A percentile compares a stretch with the other conserved stretches of the same genome.
Conservation (phyloP, 2,888 invertebrate genomes). For the Acrobasis repandana region DNA sequence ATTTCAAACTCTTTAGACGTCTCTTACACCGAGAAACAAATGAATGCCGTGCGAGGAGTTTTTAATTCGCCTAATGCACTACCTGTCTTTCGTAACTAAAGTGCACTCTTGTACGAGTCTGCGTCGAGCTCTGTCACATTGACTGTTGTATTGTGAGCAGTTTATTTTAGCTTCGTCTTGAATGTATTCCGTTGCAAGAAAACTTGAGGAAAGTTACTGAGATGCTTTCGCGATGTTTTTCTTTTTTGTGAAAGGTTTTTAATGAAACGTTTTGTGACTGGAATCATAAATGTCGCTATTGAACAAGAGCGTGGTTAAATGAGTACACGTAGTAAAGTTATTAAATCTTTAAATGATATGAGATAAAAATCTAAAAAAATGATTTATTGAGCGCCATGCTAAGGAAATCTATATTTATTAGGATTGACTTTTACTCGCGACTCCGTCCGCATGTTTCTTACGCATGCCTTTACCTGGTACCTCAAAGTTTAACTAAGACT, state of each 20-base stretch:
- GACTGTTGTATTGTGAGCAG: slow-evolving; percentile 69
- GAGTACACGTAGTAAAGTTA: too few species aligned
- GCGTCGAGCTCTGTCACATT: slow-evolving; percentile 61
- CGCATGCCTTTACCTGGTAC: too few species aligned
- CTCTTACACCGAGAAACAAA: slow-evolving; percentile 69
- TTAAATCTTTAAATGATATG: too few species aligned
- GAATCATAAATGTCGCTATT: too few species aligned
- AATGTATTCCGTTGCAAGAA: slow-evolving; percentile 46
- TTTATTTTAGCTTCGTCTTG: slow-evolving; percentile 68
- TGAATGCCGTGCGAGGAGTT: slow-evolving; percentile 64
- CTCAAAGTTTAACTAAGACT: too few species aligned
- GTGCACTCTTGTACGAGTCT: slow-evolving; percentile 67
- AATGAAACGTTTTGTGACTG: neutral
- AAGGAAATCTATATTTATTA: too few species aligned
- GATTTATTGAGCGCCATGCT: too few species aligned
- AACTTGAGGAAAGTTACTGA: slow-evolving; percentile 34
- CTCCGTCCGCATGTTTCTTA: too few species aligned
- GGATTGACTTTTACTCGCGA: too few species aligned
- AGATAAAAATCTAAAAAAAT: too few species aligned
- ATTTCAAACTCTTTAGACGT: slow-evolving; percentile 66
- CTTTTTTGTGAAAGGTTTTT: neutral
- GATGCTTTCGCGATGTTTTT: slow-evolving; percentile 18
- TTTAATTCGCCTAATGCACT: slow-evolving; percentile 82
- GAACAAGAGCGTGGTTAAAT: too few species aligned
- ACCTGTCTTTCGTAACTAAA: slow-evolving; percentile 69